Base-by-base conservation (phyloP, 1,140 invertebrate genomes). In the Liolophura sinensis region DNA sequence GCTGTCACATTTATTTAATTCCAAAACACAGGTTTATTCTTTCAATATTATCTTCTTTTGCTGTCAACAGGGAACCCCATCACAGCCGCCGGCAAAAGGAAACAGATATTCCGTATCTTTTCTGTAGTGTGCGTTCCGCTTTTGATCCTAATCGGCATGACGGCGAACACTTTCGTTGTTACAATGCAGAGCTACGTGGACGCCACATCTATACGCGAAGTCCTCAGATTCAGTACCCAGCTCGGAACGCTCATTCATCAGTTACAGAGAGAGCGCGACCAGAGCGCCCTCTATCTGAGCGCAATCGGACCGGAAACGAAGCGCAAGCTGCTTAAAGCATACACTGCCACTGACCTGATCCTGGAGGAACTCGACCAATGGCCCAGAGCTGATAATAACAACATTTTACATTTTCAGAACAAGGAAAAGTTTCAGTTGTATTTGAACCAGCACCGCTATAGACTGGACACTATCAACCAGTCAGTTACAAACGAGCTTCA, bases 81-180 rank as follows among this genome's bases (percentile, higher is more conserved):
- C 9, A 78, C 78, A 3, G 63, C 66, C 5, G 64, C 67, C 15
- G 78, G 78, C 7, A 76, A 80, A 56, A 50, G 73, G 24, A 77
- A 74, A 27, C 78, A 80, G 69, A 66, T 80, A 69, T 65, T 74
- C 25, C 78, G 78, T 55, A 78, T 78, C 71, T 52, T 78, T 54
- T 64, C 69, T 0, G 72, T 77, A 20, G 73, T 77, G 12, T 67
- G 77, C 25, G 63, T 78, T 12, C 78, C 78, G 0, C 64, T 78
- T 20, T 46, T 72, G 6, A 67, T 78, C 20, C 57, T 80, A 20
- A 67, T 73, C 3, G 73, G 69, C 5, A 72, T 80, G 24, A 80
- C 76, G 1, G 75, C 73, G 25, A 75, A 77, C 62, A 71, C 71
- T 3, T 80, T 80, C 65, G 66, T 71, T 11, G 70, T 56, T 22